Conservation (phyloP, 1,140 invertebrate genomes). For the Argopecten irradians region DNA sequence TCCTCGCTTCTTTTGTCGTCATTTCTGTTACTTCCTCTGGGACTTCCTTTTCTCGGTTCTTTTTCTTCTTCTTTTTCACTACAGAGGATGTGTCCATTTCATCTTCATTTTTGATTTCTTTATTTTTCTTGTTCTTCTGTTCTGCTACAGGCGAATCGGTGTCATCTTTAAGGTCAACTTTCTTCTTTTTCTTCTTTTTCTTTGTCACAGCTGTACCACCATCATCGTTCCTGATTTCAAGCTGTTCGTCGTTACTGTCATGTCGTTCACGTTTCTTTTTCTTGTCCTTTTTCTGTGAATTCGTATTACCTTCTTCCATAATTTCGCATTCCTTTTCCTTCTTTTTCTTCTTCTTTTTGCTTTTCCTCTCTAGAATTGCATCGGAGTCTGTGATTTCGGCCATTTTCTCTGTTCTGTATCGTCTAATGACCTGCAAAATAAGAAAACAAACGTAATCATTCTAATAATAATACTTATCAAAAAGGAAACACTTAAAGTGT, state of each 20-base stretch:
- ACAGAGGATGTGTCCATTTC: neutral
- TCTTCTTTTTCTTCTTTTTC: constrained; percentile 38
- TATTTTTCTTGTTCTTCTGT: constrained; percentile 27
- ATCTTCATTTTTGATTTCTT: neutral
- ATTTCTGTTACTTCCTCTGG: neutral
- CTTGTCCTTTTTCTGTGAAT: neutral
- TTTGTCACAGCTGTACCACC: neutral
- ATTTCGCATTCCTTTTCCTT: neutral
- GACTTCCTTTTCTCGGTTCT: neutral
- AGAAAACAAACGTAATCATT: too few relatives aligned
- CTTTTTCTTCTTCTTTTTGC: neutral
- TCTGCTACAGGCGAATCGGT: neutral
- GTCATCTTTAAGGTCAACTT: constrained; percentile 24
- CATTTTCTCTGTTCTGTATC: neutral
- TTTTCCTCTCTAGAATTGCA: neutral
- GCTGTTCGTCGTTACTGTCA: neutral
- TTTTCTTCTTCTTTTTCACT: constrained; percentile 24
- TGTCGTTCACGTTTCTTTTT: neutral
- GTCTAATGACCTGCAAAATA: neutral
- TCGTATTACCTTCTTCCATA: neutral
- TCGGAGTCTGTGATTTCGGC: too few relatives aligned
- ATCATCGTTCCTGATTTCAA: neutral
- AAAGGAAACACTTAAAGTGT: too few relatives aligned
- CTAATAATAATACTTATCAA: too few relatives aligned
- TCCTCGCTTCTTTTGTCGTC: neutral